Conservation (phyloP, 2,888 invertebrate species). For the Spialia ferax region DNA sequence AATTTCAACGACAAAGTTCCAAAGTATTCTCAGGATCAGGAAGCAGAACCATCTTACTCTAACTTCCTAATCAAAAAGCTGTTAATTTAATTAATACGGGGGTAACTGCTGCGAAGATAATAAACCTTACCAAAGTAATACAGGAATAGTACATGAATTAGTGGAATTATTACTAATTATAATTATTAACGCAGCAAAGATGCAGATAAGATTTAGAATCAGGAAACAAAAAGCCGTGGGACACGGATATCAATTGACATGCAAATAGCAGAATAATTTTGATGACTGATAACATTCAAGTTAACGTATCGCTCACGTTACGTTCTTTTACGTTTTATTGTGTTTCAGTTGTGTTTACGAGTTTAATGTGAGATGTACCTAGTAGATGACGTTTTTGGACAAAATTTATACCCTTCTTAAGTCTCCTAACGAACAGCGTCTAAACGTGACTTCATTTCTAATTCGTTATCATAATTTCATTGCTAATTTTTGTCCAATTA, state of each 20-base stretch:
- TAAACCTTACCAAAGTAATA: conserved; percentile 8
- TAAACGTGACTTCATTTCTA: no score
- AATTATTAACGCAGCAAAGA: conserved; percentile 30
- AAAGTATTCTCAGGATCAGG: no score
- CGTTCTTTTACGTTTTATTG: conserved; percentile 38
- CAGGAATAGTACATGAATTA: conserved; percentile 31
- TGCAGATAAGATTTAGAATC: conserved; percentile 42
- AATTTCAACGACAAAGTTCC: no score
- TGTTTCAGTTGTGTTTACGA: conserved; percentile 19
- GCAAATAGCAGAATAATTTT: conserved; percentile 51
- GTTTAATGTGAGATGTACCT: conserved; percentile 14
- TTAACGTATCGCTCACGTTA: conserved; percentile 30
- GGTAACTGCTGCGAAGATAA: conserved; percentile 11
- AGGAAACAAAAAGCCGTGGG: conserved; percentile 71
- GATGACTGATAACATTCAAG: conserved; percentile 45
- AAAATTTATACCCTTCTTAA: no score
- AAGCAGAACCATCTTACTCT: background rate
- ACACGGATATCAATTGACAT: conserved; percentile 51
- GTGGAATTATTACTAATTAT: conserved; percentile 37
- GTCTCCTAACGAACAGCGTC: no score
- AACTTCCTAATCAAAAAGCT: background rate
- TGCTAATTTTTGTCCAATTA: no score
- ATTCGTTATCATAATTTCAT: no score
- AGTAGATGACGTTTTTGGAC: background rate
- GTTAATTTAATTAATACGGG: conserved; percentile 12